Evolutionary conservation across 2,113 vertebrate genomes (phyloP), one percentile per base, ranked within the genome.

Genomic region (Pithys albifrons): DNA sequence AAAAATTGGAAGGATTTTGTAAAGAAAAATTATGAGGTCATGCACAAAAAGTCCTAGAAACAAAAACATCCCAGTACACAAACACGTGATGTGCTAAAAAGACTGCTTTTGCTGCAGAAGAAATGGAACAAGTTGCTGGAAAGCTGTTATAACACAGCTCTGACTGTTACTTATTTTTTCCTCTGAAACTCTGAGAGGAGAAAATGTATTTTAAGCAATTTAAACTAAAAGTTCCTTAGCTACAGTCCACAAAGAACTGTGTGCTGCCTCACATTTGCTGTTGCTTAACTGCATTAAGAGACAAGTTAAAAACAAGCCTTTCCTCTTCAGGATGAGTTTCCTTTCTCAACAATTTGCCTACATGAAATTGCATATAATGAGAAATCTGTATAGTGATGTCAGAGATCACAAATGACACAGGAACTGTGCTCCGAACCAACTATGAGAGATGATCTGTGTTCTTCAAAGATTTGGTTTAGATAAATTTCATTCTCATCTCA

Each of bases 11-110:
- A 76, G 58, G 25, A 76, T 73, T 83, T 75, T 61, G n/a, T 55
- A 48, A 95, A 69, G 67, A 85, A 75, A 88, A 70, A 76, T 14
- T 31, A 93, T 79, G 90, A 96, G 62, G 67, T 91, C 88, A 93
- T 70, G 13, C 22, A 83, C 74, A 83, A 88, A 18, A 43, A 46
- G 52, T 46, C 92, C 78, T 97, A 85, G 95, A 94, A 95, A 95
- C 95, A 93, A 96, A 93, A 94, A 7, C 78, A 91, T n/a, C 27
- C 58, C 88, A 65, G n/a, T 82, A 97, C 82, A 96, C 72, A 96
- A 95, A 97, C 92, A 93, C 4, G 22, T 10, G n/a, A 85, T 58
- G 41, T 82, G 49, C 62, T 82, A 65, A 57, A n/a, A 88, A 55
- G 35, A 64, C 52, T 64, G 17, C 0, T 79, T 94, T 65, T 91